Evolutionary conservation across 1,140 invertebrate species (phyloP).

Genomic region (Listronotus bonariensis): DNA sequence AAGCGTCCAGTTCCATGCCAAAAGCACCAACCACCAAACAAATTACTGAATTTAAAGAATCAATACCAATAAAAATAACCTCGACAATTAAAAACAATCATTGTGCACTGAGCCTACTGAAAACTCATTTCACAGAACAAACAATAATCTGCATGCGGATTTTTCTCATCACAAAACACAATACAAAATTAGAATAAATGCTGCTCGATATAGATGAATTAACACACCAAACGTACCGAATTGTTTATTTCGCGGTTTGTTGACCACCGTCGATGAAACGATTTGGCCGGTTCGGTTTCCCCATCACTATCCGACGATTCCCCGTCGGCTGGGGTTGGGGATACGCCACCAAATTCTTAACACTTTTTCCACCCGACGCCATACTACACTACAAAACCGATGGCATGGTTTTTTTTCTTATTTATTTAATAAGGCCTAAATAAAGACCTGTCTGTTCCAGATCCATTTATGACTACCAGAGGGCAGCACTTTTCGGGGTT

Average conservation of each 20-base stretch:
- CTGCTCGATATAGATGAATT: slow-evolving; percentile 13
- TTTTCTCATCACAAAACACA: slow-evolving; percentile 27
- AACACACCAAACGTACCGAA: slow-evolving; percentile 59
- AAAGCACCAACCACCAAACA: slow-evolving; percentile 7
- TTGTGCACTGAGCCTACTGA: slow-evolving; percentile 43
- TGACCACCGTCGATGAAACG: slow-evolving; percentile 68
- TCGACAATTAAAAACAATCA: slow-evolving; percentile 16
- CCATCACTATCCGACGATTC: slow-evolving; percentile 70
- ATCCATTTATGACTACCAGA: slow-evolving; percentile 21
- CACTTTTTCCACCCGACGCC: slow-evolving; percentile 47
- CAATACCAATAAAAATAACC: slow-evolving; percentile 6
- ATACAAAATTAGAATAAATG: slow-evolving; percentile 12
- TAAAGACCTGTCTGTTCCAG: slow-evolving; percentile 21
- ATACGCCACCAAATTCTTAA: slow-evolving; percentile 47
- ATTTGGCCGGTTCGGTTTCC: slow-evolving; percentile 67
- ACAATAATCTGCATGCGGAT: slow-evolving; percentile 43
- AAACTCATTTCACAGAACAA: slow-evolving; percentile 42
- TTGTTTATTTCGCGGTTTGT: slow-evolving; percentile 68
- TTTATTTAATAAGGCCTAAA: slow-evolving; percentile 37
- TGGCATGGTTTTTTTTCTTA: slow-evolving; percentile 37
- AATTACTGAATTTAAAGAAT: slow-evolving; percentile 6
- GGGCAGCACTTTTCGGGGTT: slow-evolving; percentile 26
- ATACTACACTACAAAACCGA: slow-evolving; percentile 33
- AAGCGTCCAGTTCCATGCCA: slow-evolving; percentile 31
- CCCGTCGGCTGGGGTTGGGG: slow-evolving; percentile 52